These are phyloP conservation scores for Pluvianellus socialis DNA, from an alignment of 2,113 vertebrate species.

Conservation along the genomic window DNA sequence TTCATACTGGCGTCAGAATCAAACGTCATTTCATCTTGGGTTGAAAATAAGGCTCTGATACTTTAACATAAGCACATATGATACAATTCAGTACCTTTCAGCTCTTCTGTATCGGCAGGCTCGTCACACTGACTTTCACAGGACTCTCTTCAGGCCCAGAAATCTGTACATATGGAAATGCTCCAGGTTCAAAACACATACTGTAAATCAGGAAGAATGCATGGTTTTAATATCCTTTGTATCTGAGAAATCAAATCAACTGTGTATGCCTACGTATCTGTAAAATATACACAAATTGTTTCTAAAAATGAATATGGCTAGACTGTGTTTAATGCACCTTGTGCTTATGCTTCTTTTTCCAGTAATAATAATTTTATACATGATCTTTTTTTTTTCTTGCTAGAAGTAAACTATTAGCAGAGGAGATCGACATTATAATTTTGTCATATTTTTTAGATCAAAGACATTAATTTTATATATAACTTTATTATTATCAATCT, in stretches of 20 bases:
- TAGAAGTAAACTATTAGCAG: neutral
- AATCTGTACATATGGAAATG: neutral
- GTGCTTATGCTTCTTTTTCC: neutral
- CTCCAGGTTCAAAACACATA: neutral
- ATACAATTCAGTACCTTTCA: neutral
- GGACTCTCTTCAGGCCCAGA: neutral
- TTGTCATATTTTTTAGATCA: neutral
- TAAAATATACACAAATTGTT: neutral
- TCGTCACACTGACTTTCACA: neutral
- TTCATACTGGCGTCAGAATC: neutral
- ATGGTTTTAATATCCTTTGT: neutral
- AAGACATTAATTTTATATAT: neutral
- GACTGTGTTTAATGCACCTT: neutral
- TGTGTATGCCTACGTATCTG: neutral
- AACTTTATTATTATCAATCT: neutral
- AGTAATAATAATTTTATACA: neutral
- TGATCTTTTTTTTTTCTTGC: neutral
- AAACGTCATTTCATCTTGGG: neutral
- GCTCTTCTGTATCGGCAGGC: neutral
- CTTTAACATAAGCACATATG: fast-evolving
- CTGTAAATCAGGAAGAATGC: neutral
- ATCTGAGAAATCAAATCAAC: neutral
- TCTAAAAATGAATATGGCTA: neutral
- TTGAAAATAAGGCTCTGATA: neutral
- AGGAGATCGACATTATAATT: neutral